phyloP scores from a whole-genome alignment of 2,888 invertebrate genomes.

The Lutraria lutraria region DNA sequence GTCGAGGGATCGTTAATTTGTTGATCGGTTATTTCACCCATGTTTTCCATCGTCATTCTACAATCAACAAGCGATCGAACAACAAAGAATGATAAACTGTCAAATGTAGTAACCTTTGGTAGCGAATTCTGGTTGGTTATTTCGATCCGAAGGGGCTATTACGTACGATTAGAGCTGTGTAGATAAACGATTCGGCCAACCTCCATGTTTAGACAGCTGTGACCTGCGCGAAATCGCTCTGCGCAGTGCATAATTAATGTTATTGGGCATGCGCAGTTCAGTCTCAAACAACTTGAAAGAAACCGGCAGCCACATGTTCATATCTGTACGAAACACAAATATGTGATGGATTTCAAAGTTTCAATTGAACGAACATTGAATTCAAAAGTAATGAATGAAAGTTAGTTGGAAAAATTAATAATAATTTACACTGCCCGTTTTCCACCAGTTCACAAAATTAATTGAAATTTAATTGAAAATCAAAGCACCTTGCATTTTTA shows the following conservation, averaged over 20 bases:
- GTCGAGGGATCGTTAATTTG: conserved; percentile 85
- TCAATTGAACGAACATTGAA: conserved; percentile 14
- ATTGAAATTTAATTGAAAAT: conserved; percentile 20
- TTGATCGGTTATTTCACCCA: conserved; percentile 87
- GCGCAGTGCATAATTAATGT: conserved; percentile 82
- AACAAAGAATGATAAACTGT: conserved; percentile 85
- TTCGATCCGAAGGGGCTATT: conserved; percentile 83
- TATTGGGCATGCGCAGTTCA: conserved; percentile 81
- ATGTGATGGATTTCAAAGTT: conserved; percentile 29
- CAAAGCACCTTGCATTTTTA: background rate
- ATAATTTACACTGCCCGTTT: conserved; percentile 4
- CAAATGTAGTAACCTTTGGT: conserved; percentile 85
- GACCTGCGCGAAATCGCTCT: conserved; percentile 83
- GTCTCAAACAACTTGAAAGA: conserved; percentile 51
- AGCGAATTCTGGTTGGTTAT: conserved; percentile 84
- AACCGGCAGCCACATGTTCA: conserved; percentile 65
- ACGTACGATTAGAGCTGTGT: conserved; percentile 84
- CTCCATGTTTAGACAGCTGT: conserved; percentile 87
- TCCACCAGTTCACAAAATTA: background rate
- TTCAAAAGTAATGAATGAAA: conserved; percentile 9
- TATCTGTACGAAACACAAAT: conserved; percentile 38
- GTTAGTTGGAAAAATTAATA: background rate
- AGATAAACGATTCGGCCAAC: conserved; percentile 83
- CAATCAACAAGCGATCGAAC: conserved; percentile 85
- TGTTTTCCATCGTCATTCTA: conserved; percentile 87